Percentiles rank a stretch among this genome's conserved stretches.
Conservation (phyloP, 2,113 vertebrate species). For the Gymnarchus niloticus region DNA sequence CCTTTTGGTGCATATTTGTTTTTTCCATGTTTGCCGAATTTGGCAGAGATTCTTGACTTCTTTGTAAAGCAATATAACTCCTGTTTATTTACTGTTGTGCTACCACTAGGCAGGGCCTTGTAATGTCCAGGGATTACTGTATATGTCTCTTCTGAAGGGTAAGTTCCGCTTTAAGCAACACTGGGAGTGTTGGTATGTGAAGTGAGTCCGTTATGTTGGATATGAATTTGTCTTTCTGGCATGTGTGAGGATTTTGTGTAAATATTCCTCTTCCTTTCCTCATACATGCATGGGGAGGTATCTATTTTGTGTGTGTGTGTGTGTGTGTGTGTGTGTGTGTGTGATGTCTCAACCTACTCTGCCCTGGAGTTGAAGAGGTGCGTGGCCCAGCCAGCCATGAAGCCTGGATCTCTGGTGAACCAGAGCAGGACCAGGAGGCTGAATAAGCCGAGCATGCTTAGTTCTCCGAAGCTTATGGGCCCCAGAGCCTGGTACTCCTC, state of each 20-base stretch:
- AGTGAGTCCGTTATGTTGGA: not conserved
- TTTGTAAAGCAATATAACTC: not conserved
- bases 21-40: not conserved
- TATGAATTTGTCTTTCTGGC: not conserved
- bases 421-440: slow-evolving; percentile 76
- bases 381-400: slow-evolving; percentile 81
- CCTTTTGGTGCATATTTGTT: not conserved
- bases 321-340: not conserved
- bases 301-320: not conserved
- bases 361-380: slow-evolving; percentile 65
- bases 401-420: slow-evolving; percentile 87
- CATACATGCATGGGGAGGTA: not conserved
- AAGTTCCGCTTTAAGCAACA: not conserved
- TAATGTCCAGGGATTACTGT: not conserved
- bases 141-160: not conserved
- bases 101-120: not conserved
- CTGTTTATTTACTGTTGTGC: not conserved
- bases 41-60: not conserved
- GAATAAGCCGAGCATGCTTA: slow-evolving; percentile 75
- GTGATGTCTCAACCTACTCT: slow-evolving; percentile 63
- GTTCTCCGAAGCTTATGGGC: slow-evolving; percentile 72
- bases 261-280: not conserved
- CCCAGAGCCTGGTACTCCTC: slow-evolving; percentile 74
- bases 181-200: not conserved
- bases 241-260: not conserved